Evolutionary conservation across 2,113 vertebrate genomes (phyloP).

Genomic region (Heterotilapia buettikoferi): DNA sequence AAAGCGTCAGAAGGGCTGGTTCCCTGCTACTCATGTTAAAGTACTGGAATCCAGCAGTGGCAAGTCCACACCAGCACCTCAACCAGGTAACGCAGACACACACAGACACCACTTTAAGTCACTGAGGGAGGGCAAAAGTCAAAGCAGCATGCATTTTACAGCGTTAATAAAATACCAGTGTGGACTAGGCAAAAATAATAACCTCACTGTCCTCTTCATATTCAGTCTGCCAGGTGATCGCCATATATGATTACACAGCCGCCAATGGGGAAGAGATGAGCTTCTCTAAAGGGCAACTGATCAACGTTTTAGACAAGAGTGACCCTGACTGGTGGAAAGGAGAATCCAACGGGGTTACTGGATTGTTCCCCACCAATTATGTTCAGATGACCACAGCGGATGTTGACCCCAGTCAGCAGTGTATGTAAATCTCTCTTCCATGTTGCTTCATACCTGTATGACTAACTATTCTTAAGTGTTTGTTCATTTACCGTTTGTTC

Average conservation of each 20-base stretch:
- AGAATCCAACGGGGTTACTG: slow-evolving; percentile 81
- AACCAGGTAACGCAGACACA: slow-evolving; percentile 71
- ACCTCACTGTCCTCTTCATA: not conserved
- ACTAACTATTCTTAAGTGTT: not conserved
- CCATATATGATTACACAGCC: slow-evolving; percentile 89
- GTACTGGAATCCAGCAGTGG: slow-evolving; percentile 86
- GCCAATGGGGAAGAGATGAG: slow-evolving; percentile 90
- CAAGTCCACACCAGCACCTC: slow-evolving; percentile 79
- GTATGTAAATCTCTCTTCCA: slow-evolving; percentile 74
- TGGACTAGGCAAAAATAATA: not conserved
- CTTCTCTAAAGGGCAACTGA: slow-evolving; percentile 89
- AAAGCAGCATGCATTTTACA: not conserved
- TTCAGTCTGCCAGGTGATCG: slow-evolving; percentile 90
- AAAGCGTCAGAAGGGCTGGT: slow-evolving; percentile 96
- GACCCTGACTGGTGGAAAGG: slow-evolving; percentile 96
- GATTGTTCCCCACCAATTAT: slow-evolving; percentile 94
- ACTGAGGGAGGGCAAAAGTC: not conserved
- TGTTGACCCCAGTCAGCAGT: slow-evolving; percentile 89
- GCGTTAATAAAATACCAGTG: not conserved
- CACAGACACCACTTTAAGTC: not conserved
- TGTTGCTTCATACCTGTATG: not conserved
- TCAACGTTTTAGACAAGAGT: slow-evolving; percentile 86
- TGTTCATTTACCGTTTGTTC: not conserved
- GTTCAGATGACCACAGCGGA: slow-evolving; percentile 87
- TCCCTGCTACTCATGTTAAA: slow-evolving; percentile 88